phyloP scores from a whole-genome alignment of 2,797 vertebrate species.

The Salmo trutta region DNA sequence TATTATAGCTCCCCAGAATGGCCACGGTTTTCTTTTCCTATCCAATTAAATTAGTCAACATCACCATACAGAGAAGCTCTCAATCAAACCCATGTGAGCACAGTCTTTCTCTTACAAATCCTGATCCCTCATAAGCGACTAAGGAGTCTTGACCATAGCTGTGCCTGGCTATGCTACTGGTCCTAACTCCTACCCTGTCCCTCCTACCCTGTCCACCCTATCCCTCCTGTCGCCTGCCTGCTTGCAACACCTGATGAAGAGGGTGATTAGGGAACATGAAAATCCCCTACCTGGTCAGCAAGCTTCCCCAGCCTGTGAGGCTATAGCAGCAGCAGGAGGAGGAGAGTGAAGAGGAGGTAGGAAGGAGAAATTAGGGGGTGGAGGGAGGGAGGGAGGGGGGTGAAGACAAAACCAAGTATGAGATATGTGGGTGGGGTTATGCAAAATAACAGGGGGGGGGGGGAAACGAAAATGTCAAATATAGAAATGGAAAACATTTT shows the following conservation, averaged over 20 bases:
- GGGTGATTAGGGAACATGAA: slow-evolving; percentile 22
- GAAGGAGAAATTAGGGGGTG: slow-evolving; percentile 68
- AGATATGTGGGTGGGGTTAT: slow-evolving; percentile 63
- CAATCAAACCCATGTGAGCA: not conserved
- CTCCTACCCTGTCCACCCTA: not conserved
- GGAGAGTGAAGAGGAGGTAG: slow-evolving; percentile 49
- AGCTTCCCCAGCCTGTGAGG: slow-evolving; percentile 96
- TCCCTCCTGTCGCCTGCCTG: not conserved
- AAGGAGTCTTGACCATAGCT: not conserved
- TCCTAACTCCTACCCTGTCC: no score
- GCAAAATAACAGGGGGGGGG: slow-evolving; percentile 35
- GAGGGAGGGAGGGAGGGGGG: slow-evolving; percentile 61
- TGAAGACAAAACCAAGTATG: slow-evolving; percentile 65
- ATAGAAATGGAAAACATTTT: slow-evolving; percentile 56
- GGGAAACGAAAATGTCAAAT: slow-evolving; percentile 79
- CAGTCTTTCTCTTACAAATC: not conserved
- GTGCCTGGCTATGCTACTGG: not conserved
- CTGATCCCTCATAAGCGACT: not conserved
- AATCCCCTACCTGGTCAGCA: slow-evolving; percentile 91
- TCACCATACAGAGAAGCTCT: not conserved
- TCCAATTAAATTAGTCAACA: not conserved
- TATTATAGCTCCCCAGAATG: not conserved
- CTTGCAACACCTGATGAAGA: slow-evolving; percentile 11
- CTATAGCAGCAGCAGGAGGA: slow-evolving; percentile 82
- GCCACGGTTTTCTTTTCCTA: not conserved